These are phyloP conservation scores for Caenorhabditis brenneri DNA, from an alignment of 1,140 invertebrate species.

Conservation along the genomic window DNA sequence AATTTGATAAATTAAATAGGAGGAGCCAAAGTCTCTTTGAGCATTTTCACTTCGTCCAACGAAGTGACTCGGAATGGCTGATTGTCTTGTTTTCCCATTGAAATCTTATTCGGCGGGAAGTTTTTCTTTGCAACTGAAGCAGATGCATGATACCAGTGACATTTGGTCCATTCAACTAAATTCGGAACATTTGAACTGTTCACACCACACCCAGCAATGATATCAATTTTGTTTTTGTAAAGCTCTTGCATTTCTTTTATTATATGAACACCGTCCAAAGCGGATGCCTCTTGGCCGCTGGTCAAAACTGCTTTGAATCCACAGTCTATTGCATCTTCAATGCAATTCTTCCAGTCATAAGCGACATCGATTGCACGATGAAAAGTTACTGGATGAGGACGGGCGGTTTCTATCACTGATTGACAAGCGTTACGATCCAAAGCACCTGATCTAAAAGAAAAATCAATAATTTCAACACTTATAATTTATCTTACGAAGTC, in stretches of 20 bases:
- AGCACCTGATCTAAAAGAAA: not conserved
- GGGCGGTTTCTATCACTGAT: not conserved
- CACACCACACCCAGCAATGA: not conserved
- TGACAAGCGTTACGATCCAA: not conserved
- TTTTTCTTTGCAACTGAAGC: not conserved
- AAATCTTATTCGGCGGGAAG: not conserved
- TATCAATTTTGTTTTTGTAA: constrained; percentile 1
- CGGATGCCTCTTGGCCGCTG: not conserved
- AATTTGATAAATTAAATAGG: not conserved
- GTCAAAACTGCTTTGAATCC: constrained; percentile 9
- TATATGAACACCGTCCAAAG: constrained; percentile 3
- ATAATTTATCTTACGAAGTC: not conserved
- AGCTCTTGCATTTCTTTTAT: constrained; percentile 21
- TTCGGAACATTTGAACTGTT: constrained; percentile 25
- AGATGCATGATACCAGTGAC: constrained; percentile 23
- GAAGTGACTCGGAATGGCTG: not conserved
- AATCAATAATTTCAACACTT: too few relatives aligned
- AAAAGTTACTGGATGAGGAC: not conserved
- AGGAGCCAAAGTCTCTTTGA: not conserved
- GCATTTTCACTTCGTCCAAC: not conserved
- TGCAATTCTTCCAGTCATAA: not conserved
- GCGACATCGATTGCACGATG: constrained; percentile 19
- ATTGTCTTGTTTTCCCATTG: constrained; percentile 33
- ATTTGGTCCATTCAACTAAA: constrained; percentile 23
- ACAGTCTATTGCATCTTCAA: not conserved